phyloP scores from a whole-genome alignment of 2,888 invertebrate genomes.

The Dasypogon diadema region DNA sequence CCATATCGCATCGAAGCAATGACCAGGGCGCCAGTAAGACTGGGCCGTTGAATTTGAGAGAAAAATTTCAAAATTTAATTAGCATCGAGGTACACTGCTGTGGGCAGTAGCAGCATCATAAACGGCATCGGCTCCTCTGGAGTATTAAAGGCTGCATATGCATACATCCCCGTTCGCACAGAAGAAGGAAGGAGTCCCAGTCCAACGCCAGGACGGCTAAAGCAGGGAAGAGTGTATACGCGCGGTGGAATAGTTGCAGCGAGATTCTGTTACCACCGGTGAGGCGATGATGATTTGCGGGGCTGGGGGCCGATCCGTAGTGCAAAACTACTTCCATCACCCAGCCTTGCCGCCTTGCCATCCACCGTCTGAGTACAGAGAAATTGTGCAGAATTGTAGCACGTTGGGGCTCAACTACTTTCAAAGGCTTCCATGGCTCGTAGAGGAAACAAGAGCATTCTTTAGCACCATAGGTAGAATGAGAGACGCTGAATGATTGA shows the following conservation, averaged over 20 bases:
- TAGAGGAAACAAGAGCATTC: slow-evolving; percentile 50
- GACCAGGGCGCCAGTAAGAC: slow-evolving; percentile 45
- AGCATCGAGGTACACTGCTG: slow-evolving; percentile 47
- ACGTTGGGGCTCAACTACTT: slow-evolving; percentile 27
- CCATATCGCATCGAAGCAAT: slow-evolving; percentile 18
- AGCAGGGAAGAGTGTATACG: slow-evolving; percentile 7
- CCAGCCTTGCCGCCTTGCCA: slow-evolving; percentile 19
- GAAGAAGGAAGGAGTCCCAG: background rate
- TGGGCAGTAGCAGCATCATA: slow-evolving; percentile 47
- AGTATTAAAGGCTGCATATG: slow-evolving; percentile 38
- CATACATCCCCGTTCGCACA: slow-evolving; percentile 15
- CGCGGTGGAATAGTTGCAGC: slow-evolving; percentile 43
- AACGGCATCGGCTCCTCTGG: slow-evolving; percentile 44
- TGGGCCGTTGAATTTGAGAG: slow-evolving; percentile 44
- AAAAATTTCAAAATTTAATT: slow-evolving; percentile 52
- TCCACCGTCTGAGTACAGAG: slow-evolving; percentile 43
- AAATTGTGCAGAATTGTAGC: slow-evolving; percentile 45
- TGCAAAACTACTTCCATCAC: slow-evolving; percentile 14
- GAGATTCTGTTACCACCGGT: slow-evolving; percentile 2
- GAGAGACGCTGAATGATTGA: slow-evolving; percentile 56
- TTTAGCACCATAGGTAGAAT: slow-evolving; percentile 48
- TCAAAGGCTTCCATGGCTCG: slow-evolving; percentile 38
- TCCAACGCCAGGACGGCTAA: background rate
- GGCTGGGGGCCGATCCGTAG: slow-evolving; percentile 23
- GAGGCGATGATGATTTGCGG: slow-evolving; percentile 21